Conservation (phyloP, 1,140 invertebrate species). For the Scaptomyza pallida region DNA sequence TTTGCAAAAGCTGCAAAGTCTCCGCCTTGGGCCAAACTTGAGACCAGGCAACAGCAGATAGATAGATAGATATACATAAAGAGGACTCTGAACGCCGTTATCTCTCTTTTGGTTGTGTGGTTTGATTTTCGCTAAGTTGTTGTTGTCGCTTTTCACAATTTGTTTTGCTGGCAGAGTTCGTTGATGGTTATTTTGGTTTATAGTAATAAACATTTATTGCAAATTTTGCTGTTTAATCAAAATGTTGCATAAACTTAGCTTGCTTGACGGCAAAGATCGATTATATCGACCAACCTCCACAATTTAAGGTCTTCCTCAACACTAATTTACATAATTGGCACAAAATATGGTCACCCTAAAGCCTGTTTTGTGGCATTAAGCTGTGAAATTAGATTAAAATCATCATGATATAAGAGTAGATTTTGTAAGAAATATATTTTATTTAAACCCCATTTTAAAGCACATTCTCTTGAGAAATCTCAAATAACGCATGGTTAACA, state of each 20-base stretch:
- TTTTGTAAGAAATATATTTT: neutral
- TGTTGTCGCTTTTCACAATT: constrained; percentile 1
- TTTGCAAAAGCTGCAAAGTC: constrained; percentile 3
- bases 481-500: constrained; percentile 16
- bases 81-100: neutral
- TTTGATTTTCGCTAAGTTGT: constrained; percentile 16
- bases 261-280: neutral
- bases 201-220: neutral
- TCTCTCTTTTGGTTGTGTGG: neutral
- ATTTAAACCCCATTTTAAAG: neutral
- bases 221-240: too few relatives aligned
- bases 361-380: too few relatives aligned
- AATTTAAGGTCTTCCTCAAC: too few relatives aligned
- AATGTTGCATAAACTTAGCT: neutral
- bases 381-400: too few relatives aligned
- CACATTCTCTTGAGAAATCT: neutral
- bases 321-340: too few relatives aligned
- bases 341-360: too few relatives aligned
- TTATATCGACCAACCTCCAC: too few relatives aligned
- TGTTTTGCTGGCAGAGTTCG: neutral
- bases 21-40: constrained; percentile 26
- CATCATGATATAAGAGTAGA: neutral
- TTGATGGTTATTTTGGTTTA: neutral
- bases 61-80: constrained; percentile 1
- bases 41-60: neutral